These are phyloP conservation scores for Ailurus styani DNA, from an alignment of 2,113 vertebrate genomes.

Conservation along the genomic window DNA sequence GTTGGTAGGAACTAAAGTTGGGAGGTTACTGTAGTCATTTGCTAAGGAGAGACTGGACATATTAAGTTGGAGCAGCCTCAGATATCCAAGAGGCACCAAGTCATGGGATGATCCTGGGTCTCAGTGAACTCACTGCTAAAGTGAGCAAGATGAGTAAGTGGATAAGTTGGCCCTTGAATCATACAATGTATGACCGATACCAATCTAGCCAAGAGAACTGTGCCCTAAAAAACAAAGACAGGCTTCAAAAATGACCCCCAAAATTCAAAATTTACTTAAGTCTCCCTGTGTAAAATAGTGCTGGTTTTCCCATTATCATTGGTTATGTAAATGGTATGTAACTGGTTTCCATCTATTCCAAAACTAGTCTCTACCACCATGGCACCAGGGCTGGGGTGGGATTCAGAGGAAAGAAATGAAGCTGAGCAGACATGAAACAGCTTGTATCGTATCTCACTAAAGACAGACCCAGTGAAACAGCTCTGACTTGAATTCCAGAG, in stretches of 20 bases:
- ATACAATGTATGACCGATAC: neutral
- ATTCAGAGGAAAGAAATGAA: neutral
- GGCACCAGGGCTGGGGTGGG: neutral
- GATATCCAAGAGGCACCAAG: neutral
- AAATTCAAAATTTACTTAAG: neutral
- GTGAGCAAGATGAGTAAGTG: neutral
- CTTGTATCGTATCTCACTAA: accelerated
- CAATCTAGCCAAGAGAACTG: neutral
- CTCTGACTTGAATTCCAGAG: neutral
- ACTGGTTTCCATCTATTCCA: neutral
- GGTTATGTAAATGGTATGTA: neutral
- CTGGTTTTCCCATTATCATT: neutral
- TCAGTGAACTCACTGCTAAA: neutral
- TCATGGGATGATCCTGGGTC: neutral
- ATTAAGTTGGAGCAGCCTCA: neutral
- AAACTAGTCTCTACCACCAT: neutral
- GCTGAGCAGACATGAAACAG: neutral
- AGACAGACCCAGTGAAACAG: neutral
- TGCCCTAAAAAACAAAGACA: neutral
- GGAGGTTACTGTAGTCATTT: too few relatives aligned
- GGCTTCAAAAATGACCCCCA: neutral
- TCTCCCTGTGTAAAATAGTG: neutral
- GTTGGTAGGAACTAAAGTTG: neutral
- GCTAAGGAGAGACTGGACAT: neutral
- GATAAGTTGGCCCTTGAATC: neutral